Evolutionary conservation across 2,113 vertebrate genomes (phyloP).

Genomic region (Gorsachius goisagi): DNA sequence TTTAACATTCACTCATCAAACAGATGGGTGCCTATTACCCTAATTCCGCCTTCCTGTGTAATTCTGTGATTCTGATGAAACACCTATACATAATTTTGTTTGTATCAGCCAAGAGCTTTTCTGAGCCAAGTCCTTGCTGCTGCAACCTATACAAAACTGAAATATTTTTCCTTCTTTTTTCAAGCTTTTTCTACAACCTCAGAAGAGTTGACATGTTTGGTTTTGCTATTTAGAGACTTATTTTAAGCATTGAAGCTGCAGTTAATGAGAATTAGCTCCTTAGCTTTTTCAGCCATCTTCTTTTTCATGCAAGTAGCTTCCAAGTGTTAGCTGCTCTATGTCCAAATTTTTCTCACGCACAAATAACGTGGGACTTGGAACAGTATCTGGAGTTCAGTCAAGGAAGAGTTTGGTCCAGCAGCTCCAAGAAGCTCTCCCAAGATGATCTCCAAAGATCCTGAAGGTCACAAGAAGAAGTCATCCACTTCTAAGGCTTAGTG

Average conservation of each 20-base stretch:
- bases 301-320: background rate
- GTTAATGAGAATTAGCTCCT: conserved; percentile 14
- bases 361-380: background rate
- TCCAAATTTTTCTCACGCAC: background rate
- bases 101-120: background rate
- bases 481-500: background rate
- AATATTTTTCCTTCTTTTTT: conserved; percentile 38
- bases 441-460: conserved; percentile 18
- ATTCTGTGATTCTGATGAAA: background rate
- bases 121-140: background rate
- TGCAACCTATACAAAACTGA: conserved; percentile 4
- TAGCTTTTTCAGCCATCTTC: conserved; percentile 38
- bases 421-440: background rate
- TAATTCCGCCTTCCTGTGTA: background rate
- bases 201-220: background rate
- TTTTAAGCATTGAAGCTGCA: background rate
- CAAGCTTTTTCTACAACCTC: conserved; percentile 28
- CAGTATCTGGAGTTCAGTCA: background rate
- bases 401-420: background rate
- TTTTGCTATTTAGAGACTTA: background rate
- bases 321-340: background rate
- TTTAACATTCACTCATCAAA: background rate
- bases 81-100: background rate
- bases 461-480: background rate
- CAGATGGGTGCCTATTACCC: background rate